phyloP scores from a whole-genome alignment of 2,797 vertebrate genomes.

The Emys orbicularis region DNA sequence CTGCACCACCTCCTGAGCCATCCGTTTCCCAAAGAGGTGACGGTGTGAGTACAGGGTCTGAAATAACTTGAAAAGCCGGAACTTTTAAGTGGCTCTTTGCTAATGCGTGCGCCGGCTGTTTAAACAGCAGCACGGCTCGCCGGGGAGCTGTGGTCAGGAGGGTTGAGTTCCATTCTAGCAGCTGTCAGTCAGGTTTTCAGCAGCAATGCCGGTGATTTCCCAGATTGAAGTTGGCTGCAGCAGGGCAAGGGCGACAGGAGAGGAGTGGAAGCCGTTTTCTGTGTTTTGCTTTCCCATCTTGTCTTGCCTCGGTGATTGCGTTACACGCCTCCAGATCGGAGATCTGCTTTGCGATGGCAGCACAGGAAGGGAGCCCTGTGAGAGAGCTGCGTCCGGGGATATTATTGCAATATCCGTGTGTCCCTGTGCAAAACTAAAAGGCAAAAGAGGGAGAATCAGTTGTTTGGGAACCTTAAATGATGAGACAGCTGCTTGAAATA shows the following conservation, averaged over 20 bases:
- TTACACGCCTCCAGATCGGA: background rate
- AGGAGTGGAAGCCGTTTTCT: background rate
- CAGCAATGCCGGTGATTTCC: background rate
- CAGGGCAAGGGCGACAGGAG: background rate
- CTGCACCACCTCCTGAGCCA: background rate
- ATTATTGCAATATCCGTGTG: background rate
- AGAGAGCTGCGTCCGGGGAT: slow-evolving; percentile 9
- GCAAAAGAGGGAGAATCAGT: slow-evolving; percentile 47
- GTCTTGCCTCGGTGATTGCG: background rate
- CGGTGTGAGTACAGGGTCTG: background rate
- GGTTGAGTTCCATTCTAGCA: background rate
- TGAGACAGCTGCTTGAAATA: slow-evolving; percentile 69
- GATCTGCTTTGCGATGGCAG: background rate
- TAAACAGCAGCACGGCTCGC: accelerated
- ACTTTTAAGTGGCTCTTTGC: background rate
- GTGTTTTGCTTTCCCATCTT: background rate
- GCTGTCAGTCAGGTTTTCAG: background rate
- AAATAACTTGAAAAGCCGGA: background rate
- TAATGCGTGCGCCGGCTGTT: background rate
- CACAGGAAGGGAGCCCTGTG: background rate
- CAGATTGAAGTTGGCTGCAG: background rate
- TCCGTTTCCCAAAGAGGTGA: background rate
- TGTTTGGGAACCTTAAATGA: background rate
- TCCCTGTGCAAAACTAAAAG: slow-evolving; percentile 28
- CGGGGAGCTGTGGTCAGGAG: background rate